Evolutionary conservation across 2,888 invertebrate species (phyloP).

Genomic region (Podotricha telesiphe): DNA sequence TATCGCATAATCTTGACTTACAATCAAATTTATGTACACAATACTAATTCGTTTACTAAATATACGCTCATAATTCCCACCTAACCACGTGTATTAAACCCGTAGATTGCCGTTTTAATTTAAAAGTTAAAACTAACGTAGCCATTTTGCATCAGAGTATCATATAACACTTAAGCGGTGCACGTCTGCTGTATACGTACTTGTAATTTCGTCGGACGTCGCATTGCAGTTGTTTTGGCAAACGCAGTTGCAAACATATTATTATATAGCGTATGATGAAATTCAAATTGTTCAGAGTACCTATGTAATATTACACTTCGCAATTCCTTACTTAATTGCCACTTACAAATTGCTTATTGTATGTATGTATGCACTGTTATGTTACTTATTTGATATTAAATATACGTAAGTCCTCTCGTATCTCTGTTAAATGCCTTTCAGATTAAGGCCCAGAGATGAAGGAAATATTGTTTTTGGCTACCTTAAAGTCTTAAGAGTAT

Average conservation of each 20-base stretch:
- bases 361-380: background rate
- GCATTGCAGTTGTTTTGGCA: slow-evolving; percentile 33
- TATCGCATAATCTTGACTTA: background rate
- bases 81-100: background rate
- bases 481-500: too few relatives aligned
- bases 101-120: slow-evolving; percentile 14
- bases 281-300: background rate
- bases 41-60: background rate
- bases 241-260: slow-evolving; percentile 7
- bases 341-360: background rate
- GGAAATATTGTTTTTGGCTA: too few relatives aligned
- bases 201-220: slow-evolving; percentile 28
- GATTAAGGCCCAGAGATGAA: too few relatives aligned
- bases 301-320: background rate
- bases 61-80: background rate
- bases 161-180: slow-evolving; percentile 24
- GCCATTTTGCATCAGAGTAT: slow-evolving; percentile 19
- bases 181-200: slow-evolving; percentile 23
- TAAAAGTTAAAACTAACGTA: slow-evolving; percentile 17
- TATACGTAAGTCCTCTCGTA: too few relatives aligned
- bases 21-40: background rate
- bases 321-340: background rate
- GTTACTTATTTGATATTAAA: too few relatives aligned
- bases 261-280: slow-evolving; percentile 9
- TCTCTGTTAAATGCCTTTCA: too few relatives aligned